A percentile compares a stretch with the other conserved stretches of the same genome.
Evolutionary conservation across 53 echinoderm and acorn worm genomes (phyloP).

Genomic region (Astropecten irregularis): DNA sequence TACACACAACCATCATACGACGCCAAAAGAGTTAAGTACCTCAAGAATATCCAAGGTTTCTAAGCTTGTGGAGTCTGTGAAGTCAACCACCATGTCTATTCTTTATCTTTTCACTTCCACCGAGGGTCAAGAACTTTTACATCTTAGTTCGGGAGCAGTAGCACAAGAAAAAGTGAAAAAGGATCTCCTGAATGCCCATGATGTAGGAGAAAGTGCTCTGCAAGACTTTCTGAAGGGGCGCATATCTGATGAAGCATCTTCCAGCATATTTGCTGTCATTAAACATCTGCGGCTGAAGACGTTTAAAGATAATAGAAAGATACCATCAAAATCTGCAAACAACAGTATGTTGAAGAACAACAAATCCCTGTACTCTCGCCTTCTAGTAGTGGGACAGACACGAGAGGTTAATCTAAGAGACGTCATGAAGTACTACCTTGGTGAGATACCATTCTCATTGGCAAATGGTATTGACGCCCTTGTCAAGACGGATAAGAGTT

Average conservation of each 20-base stretch:
- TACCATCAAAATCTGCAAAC: not conserved
- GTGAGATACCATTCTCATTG: constrained; percentile 31
- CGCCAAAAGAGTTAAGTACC: too few species aligned
- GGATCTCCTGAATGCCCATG: not conserved
- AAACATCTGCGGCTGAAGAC: not conserved
- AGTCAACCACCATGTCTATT: constrained; percentile 40
- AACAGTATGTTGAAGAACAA: constrained; percentile 6
- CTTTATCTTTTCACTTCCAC: constrained; percentile 50
- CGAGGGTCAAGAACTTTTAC: constrained; percentile 28
- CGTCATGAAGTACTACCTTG: constrained; percentile 27
- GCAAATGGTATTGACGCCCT: constrained; percentile 20
- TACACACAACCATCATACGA: too few species aligned
- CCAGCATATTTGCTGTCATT: not conserved
- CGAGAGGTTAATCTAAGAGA: constrained; percentile 15
- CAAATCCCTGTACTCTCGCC: constrained; percentile 20
- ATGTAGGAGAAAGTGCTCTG: constrained; percentile 7
- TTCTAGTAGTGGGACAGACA: not conserved
- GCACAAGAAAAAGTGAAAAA: not conserved
- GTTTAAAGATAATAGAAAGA: not conserved
- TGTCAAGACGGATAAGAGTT: constrained; percentile 37
- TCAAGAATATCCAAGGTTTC: not conserved
- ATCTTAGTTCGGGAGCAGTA: constrained; percentile 50
- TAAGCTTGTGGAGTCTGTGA: constrained; percentile 12
- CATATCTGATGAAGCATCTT: not conserved
- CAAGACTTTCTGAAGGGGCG: not conserved